Evolutionary conservation across 2,113 vertebrate genomes (phyloP).

Genomic region (Larimichthys crocea): DNA sequence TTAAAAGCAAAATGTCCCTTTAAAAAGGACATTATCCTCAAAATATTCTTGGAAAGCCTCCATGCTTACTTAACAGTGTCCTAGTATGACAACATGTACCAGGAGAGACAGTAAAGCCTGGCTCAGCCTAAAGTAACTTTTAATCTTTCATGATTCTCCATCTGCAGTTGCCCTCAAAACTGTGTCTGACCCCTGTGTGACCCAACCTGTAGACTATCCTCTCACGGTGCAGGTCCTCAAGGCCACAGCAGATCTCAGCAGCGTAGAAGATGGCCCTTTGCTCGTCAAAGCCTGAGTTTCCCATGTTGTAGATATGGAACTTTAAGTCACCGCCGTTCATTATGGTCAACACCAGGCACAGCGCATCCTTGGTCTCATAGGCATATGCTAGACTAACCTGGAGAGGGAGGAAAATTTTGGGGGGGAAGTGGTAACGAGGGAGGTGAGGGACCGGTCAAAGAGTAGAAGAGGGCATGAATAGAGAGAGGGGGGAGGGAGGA

Average conservation of each 20-base stretch:
- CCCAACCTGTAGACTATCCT: conserved; percentile 93
- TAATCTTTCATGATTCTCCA: not conserved
- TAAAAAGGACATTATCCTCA: not conserved
- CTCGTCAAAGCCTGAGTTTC: conserved; percentile 92
- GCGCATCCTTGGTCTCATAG: conserved; percentile 90
- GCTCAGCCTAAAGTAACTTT: no score
- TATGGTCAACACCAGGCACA: conserved; percentile 94
- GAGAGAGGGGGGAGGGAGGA: not conserved
- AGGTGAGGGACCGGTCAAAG: conserved; percentile 12
- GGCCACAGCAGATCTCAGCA: conserved; percentile 92
- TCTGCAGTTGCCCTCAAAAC: not conserved
- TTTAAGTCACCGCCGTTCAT: conserved; percentile 96
- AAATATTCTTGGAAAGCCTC: conserved; percentile 9
- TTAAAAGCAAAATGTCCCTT: not conserved
- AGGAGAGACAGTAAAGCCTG: not conserved
- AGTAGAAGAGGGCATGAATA: conserved; percentile 1
- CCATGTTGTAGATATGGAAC: conserved; percentile 96
- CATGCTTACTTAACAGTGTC: not conserved
- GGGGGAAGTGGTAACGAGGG: conserved; percentile 25
- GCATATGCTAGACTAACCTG: conserved; percentile 92
- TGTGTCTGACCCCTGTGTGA: not conserved
- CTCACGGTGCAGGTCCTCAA: conserved; percentile 92
- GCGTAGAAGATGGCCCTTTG: conserved; percentile 93
- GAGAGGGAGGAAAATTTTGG: conserved; percentile 54
- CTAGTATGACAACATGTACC: not conserved